A percentile compares a stretch with the other conserved stretches of the same genome.
These are phyloP conservation scores for Protosalanx chinensis DNA, from an alignment of 2,797 vertebrate species.

Conservation along the genomic window DNA sequence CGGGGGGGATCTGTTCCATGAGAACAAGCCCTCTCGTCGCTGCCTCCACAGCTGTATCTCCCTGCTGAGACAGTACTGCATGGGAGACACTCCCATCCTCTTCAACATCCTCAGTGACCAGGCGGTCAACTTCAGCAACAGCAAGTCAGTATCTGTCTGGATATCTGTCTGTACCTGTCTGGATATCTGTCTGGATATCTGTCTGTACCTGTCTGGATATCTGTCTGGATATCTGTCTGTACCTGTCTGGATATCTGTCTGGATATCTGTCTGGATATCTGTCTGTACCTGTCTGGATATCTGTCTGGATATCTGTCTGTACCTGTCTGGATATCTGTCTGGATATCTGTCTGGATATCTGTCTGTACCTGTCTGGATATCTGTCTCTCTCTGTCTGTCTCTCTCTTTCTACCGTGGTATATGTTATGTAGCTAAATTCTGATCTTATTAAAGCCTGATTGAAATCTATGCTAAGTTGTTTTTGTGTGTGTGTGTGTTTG, in stretches of 20 bases:
- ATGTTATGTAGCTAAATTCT: too few relatives aligned
- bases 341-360: too few relatives aligned
- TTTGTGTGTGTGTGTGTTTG: constrained; percentile 27
- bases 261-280: too few relatives aligned
- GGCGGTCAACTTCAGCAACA: constrained; percentile 89
- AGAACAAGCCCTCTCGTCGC: constrained; percentile 94
- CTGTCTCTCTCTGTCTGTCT: too few relatives aligned
- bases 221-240: constrained; percentile 6
- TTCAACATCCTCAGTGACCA: constrained; percentile 97
- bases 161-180: neutral
- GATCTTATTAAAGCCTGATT: too few relatives aligned
- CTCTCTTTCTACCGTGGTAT: neutral
- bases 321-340: too few relatives aligned
- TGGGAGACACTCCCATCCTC: constrained; percentile 89
- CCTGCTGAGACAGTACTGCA: constrained; percentile 87
- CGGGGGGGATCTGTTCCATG: constrained; percentile 96
- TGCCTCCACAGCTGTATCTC: constrained; percentile 85
- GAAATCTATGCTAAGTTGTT: too few relatives aligned
- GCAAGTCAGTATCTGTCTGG: constrained; percentile 77
- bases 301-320: too few relatives aligned
- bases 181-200: constrained; percentile 3
- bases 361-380: too few relatives aligned
- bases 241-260: too few relatives aligned
- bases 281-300: too few relatives aligned
- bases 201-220: neutral